phyloP scores from a whole-genome alignment of 2,113 vertebrate genomes.

The Sinocyclocheilus grahami region DNA sequence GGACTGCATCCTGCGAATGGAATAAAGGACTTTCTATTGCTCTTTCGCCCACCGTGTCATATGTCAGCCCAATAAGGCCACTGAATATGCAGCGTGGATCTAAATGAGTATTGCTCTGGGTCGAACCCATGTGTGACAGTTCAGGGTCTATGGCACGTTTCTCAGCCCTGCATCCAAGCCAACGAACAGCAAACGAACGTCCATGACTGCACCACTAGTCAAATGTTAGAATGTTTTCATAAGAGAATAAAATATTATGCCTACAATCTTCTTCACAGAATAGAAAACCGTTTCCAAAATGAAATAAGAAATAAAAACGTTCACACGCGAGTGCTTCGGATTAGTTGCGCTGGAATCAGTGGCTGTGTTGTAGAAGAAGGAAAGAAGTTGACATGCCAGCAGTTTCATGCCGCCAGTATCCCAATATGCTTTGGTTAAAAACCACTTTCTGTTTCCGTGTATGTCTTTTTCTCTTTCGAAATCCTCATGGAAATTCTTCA shows the following conservation, averaged over 20 bases:
- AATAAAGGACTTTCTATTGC: slow-evolving; percentile 75
- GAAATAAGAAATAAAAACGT: slow-evolving; percentile 1
- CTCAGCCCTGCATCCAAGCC: slow-evolving; percentile 37
- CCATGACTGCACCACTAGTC: slow-evolving; percentile 38
- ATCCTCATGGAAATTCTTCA: slow-evolving; percentile 6
- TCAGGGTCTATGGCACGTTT: slow-evolving; percentile 92
- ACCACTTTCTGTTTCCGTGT: slow-evolving; percentile 62
- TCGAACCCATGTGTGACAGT: slow-evolving; percentile 79
- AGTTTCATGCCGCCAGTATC: slow-evolving; percentile 66
- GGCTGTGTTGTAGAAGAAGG: not conserved
- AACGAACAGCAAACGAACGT: slow-evolving; percentile 48
- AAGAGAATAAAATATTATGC: slow-evolving; percentile 70
- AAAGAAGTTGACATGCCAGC: slow-evolving; percentile 52
- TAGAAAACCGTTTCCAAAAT: slow-evolving; percentile 82
- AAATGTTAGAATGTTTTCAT: not conserved
- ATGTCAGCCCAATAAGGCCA: slow-evolving; percentile 48
- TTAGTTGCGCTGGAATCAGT: not conserved
- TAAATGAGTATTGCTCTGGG: slow-evolving; percentile 74
- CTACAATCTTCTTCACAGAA: slow-evolving; percentile 71
- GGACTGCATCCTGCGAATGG: slow-evolving; percentile 63
- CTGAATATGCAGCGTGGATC: slow-evolving; percentile 54
- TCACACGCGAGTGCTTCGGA: slow-evolving; percentile 24
- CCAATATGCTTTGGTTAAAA: slow-evolving; percentile 86
- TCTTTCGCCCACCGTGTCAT: slow-evolving; percentile 64
- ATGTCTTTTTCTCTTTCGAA: slow-evolving; percentile 54